Evolutionary conservation across 2,113 vertebrate genomes (phyloP).

Genomic region (Istiophorus platypterus): DNA sequence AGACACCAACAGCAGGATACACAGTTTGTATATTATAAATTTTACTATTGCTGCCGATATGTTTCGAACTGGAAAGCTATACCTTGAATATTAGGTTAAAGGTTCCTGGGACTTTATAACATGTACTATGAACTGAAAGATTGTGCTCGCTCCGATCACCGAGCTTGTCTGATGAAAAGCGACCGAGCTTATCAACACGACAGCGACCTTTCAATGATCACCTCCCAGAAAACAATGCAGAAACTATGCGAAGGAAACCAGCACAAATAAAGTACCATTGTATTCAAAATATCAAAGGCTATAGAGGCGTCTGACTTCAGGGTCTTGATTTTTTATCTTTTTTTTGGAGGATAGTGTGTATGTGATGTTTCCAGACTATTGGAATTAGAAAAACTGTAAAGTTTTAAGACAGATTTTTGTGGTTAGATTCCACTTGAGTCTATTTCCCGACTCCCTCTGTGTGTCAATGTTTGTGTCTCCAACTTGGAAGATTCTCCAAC

Average conservation of each 20-base stretch:
- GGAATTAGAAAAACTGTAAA: background rate
- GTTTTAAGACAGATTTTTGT: background rate
- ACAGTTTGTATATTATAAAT: background rate
- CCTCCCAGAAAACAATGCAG: background rate
- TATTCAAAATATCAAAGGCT: background rate
- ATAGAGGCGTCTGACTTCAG: background rate
- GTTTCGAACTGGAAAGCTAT: background rate
- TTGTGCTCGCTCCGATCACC: background rate
- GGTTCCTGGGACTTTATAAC: conserved; percentile 10
- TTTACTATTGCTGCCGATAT: background rate
- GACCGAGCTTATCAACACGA: background rate
- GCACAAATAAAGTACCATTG: background rate
- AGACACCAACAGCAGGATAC: background rate
- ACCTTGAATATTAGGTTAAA: background rate
- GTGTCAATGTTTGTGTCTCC: background rate
- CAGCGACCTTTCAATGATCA: background rate
- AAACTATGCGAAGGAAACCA: background rate
- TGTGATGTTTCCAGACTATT: background rate
- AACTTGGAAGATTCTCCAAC: conserved; percentile 26
- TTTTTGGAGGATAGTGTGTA: background rate
- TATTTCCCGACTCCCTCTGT: accelerated
- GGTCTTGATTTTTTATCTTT: no score
- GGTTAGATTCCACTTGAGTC: no score
- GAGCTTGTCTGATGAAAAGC: background rate
- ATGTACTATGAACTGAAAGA: conserved; percentile 47